Conservation (phyloP, 2,113 vertebrate genomes). For the Cheilinus undulatus region DNA sequence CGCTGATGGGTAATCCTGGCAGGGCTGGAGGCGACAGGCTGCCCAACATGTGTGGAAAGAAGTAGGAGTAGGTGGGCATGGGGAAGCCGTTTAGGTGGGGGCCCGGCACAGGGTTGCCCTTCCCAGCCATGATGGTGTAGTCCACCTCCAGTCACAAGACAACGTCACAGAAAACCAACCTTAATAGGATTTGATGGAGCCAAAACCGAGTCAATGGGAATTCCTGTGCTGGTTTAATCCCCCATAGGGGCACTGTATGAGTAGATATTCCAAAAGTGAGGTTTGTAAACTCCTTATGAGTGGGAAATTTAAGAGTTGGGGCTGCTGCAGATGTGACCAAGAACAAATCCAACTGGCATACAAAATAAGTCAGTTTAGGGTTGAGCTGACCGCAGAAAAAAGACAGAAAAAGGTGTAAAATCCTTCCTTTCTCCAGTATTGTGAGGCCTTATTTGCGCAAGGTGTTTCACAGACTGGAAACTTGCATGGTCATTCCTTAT, state of each 20-base stretch:
- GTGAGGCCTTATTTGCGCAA: conserved; percentile 72
- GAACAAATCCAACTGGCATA: conserved; percentile 48
- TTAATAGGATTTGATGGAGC: neutral
- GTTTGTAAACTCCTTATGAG: conserved; percentile 21
- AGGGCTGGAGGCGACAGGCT: conserved; percentile 92
- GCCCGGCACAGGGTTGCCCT: conserved; percentile 90
- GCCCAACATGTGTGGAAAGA: conserved; percentile 95
- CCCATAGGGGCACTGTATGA: conserved; percentile 64
- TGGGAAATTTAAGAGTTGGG: conserved; percentile 21
- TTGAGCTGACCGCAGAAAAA: no score
- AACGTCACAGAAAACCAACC: conserved; percentile 27
- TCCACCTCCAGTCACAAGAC: conserved; percentile 61
- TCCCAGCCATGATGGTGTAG: conserved; percentile 91
- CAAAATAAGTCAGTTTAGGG: conserved; percentile 45
- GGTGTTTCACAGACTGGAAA: conserved; percentile 53
- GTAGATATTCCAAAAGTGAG: conserved; percentile 61
- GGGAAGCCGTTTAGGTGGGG: conserved; percentile 94
- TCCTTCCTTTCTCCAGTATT: conserved; percentile 66
- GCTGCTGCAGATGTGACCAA: conserved; percentile 27
- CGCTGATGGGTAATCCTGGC: conserved; percentile 91
- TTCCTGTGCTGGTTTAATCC: conserved; percentile 65
- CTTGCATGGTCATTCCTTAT: conserved; percentile 68
- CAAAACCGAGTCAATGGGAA: conserved; percentile 47
- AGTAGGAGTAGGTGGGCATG: conserved; percentile 94
- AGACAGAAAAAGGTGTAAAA: conserved; percentile 31